Evolutionary conservation across 2,888 invertebrate species (phyloP).

Genomic region (Panzeria rudis): DNA sequence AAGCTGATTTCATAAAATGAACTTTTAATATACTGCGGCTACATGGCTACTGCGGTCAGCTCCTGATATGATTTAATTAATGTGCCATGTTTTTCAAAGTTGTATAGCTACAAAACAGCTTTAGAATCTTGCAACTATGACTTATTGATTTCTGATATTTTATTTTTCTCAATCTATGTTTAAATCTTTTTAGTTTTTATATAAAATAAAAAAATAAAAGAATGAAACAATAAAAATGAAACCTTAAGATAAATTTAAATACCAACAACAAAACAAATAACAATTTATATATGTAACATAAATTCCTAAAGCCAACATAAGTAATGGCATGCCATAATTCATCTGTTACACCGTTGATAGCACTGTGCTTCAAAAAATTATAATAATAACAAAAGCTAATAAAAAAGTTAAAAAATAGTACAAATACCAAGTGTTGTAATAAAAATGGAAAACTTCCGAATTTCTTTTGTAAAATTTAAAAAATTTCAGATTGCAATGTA

Average conservation of each 20-base stretch:
- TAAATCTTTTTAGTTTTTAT: slow-evolving; percentile 33
- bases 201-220: background rate
- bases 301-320: slow-evolving; percentile 45
- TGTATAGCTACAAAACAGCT: too few species aligned
- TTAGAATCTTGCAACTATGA: too few species aligned
- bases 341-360: slow-evolving; percentile 22
- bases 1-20: too few species aligned
- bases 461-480: background rate
- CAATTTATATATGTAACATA: slow-evolving; percentile 5
- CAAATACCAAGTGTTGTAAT: slow-evolving; percentile 1
- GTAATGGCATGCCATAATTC: slow-evolving; percentile 61
- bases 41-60: too few species aligned
- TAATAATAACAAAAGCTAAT: background rate
- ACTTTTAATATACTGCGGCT: too few species aligned
- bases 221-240: background rate
- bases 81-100: too few species aligned
- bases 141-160: too few species aligned
- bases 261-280: slow-evolving; percentile 8
- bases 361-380: background rate
- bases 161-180: background rate
- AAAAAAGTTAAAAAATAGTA: background rate
- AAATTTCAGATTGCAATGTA: background rate
- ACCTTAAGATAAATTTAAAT: slow-evolving; percentile 9
- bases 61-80: too few species aligned
- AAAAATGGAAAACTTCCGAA: background rate